Conservation (phyloP, 1,140 invertebrate species). For the Brachionus calyciflorus region DNA sequence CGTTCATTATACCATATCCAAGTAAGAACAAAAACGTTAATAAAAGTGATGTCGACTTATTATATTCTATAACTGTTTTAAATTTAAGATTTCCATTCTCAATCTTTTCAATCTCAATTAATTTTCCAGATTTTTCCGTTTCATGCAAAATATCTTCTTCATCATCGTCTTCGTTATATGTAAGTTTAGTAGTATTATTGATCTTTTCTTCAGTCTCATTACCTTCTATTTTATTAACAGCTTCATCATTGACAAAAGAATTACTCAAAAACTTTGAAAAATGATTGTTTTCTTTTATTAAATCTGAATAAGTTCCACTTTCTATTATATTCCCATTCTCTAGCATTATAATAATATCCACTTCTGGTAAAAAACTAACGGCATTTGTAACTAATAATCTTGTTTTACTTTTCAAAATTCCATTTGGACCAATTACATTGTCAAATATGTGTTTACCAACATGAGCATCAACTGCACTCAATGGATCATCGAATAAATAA, state of each 20-base stretch:
- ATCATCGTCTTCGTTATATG: neutral
- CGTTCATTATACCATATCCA: conserved; percentile 23
- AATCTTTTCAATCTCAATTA: conserved; percentile 43
- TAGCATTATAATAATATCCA: conserved; percentile 44
- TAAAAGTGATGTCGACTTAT: neutral
- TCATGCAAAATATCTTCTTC: neutral
- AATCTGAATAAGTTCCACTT: conserved; percentile 25
- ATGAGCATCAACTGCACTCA: conserved; percentile 63
- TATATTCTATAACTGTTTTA: conserved; percentile 12
- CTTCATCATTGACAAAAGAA: neutral
- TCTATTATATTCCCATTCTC: conserved; percentile 43
- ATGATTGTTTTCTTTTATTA: neutral
- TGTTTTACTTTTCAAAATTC: conserved; percentile 51
- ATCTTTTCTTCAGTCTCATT: neutral
- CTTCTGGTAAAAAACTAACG: conserved; percentile 40
- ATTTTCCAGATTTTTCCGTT: neutral
- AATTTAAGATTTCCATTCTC: conserved; percentile 2
- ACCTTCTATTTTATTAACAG: neutral
- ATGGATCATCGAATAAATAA: conserved; percentile 63
- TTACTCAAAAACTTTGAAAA: conserved; percentile 23
- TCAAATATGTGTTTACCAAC: conserved; percentile 60
- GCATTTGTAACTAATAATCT: conserved; percentile 47
- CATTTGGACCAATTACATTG: conserved; percentile 57
- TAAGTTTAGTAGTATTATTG: too few relatives aligned
- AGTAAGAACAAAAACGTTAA: neutral